A percentile compares a stretch with the other conserved stretches of the same genome.
Conservation (phyloP, 2,113 vertebrate species). For the Phycodurus eques region DNA sequence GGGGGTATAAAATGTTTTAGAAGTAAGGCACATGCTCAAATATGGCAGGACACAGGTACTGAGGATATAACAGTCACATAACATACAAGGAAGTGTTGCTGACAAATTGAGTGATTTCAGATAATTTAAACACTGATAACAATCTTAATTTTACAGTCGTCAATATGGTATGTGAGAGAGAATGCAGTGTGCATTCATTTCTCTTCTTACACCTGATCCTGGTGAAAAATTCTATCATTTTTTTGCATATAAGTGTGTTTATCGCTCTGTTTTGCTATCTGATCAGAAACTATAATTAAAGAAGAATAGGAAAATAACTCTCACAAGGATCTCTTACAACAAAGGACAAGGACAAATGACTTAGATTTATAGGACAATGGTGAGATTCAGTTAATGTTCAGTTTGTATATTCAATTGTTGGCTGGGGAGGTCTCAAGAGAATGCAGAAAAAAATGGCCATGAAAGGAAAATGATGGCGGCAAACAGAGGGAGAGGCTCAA, state of each 20-base stretch:
- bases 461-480: conserved; percentile 53
- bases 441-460: conserved; percentile 57
- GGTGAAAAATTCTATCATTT: background rate
- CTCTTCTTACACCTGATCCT: background rate
- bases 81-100: background rate
- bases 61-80: background rate
- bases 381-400: conserved; percentile 57
- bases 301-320: conserved; percentile 30
- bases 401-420: conserved; percentile 53
- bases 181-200: background rate
- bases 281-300: conserved; percentile 53
- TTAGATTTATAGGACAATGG: conserved; percentile 60
- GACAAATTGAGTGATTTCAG: background rate
- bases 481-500: conserved; percentile 37
- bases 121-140: background rate
- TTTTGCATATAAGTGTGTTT: background rate
- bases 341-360: conserved; percentile 68
- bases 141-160: background rate
- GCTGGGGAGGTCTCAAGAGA: conserved; percentile 58
- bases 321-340: conserved; percentile 49
- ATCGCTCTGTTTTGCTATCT: conserved; percentile 9
- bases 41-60: background rate
- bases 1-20: background rate
- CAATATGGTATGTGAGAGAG: background rate
- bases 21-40: background rate